These are phyloP conservation scores for Euspilapteryx auroguttella DNA, from an alignment of 2,888 invertebrate species.

Conservation along the genomic window DNA sequence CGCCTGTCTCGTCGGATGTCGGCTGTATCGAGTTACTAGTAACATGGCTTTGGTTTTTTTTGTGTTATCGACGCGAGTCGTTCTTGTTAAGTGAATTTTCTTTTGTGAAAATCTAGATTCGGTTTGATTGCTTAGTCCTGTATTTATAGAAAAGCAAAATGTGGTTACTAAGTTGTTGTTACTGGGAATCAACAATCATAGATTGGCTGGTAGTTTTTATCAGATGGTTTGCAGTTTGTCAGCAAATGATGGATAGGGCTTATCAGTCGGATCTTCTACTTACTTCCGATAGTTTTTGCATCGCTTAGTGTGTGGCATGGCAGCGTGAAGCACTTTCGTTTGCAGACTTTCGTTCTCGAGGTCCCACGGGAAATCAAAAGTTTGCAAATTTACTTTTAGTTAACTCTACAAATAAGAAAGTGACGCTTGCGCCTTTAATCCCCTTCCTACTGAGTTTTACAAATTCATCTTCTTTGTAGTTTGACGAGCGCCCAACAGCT, in stretches of 20 bases:
- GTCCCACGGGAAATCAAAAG: constrained; percentile 25
- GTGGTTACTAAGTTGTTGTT: too few species aligned
- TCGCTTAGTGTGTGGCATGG: not conserved
- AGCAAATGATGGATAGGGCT: too few species aligned
- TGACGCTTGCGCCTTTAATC: constrained; percentile 13
- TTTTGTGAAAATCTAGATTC: too few species aligned
- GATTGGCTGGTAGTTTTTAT: too few species aligned
- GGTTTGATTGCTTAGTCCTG: too few species aligned
- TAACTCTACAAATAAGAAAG: constrained; percentile 14
- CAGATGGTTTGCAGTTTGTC: too few species aligned
- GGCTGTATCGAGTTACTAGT: constrained; percentile 2
- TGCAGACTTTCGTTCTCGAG: constrained; percentile 9
- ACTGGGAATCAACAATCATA: too few species aligned
- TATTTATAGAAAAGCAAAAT: too few species aligned
- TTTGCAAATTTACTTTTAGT: constrained; percentile 6
- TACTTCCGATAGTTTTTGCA: not conserved
- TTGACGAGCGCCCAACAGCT: constrained; percentile 1
- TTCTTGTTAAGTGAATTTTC: not conserved
- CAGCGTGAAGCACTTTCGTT: not conserved
- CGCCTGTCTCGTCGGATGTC: constrained; percentile 20
- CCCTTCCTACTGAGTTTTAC: constrained; percentile 25
- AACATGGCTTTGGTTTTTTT: not conserved
- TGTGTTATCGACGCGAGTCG: not conserved
- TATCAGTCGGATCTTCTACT: not conserved
- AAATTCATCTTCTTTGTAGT: constrained; percentile 8